phyloP scores from a whole-genome alignment of 2,797 vertebrate genomes.

The Enteromius viviparus region DNA sequence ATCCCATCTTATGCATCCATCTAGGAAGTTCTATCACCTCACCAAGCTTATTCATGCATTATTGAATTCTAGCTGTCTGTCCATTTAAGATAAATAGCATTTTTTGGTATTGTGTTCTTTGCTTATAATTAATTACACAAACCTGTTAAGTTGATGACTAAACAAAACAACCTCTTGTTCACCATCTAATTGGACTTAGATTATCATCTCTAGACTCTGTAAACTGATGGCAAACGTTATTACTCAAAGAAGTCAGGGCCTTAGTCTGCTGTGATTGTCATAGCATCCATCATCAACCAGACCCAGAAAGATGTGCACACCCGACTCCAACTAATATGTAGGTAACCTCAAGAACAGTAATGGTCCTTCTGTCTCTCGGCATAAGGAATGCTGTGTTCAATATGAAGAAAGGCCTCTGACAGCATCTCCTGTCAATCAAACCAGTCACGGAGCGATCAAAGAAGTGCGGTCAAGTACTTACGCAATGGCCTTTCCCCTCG shows the following conservation, averaged over 20 bases:
- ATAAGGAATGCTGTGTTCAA: constrained; percentile 45
- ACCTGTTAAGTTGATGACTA: not conserved
- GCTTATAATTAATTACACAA: not conserved
- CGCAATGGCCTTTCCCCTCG: constrained; percentile 9
- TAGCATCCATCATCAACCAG: constrained; percentile 27
- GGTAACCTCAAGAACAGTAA: constrained; percentile 24
- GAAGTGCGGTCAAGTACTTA: constrained; percentile 13
- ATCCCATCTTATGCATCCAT: no score
- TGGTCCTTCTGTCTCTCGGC: constrained; percentile 25
- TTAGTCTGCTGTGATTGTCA: constrained; percentile 22
- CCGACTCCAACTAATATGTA: constrained; percentile 14
- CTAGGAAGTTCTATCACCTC: no score
- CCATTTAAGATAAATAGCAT: no score
- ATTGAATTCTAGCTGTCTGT: no score
- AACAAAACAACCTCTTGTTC: not conserved
- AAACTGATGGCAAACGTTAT: constrained; percentile 59
- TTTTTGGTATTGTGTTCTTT: not conserved
- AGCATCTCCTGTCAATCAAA: constrained; percentile 48
- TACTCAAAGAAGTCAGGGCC: constrained; percentile 59
- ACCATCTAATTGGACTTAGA: constrained; percentile 40
- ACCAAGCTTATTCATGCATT: no score
- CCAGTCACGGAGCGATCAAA: constrained; percentile 44
- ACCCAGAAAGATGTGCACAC: not conserved
- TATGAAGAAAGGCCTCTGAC: constrained; percentile 38
- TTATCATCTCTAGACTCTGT: constrained; percentile 59